phyloP scores from a whole-genome alignment of 2,797 vertebrate species.

The Phalloptychus januarius region DNA sequence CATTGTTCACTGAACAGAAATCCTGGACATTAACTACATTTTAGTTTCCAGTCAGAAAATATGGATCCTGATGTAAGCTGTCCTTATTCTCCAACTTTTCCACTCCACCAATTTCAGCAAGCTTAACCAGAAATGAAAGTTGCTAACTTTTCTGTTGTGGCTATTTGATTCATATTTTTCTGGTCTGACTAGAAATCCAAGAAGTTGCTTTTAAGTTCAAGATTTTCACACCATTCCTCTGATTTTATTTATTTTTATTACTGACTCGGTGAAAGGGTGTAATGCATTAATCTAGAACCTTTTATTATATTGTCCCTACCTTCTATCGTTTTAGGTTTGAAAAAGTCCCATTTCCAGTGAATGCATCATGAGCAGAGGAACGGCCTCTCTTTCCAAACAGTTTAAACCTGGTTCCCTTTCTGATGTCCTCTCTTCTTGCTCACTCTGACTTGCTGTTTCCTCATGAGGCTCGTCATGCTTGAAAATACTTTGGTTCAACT shows the following conservation, averaged over 20 bases:
- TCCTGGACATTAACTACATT: neutral
- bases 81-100: neutral
- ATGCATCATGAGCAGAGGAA: neutral
- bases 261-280: neutral
- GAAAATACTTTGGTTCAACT: constrained; percentile 27
- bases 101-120: too few species aligned
- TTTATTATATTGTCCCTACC: neutral
- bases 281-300: too few species aligned
- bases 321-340: neutral
- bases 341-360: neutral
- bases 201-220: neutral
- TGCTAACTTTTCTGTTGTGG: neutral
- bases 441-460: constrained; percentile 22
- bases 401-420: constrained; percentile 45
- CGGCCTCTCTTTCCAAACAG: constrained; percentile 15
- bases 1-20: neutral
- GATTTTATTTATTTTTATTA: neutral
- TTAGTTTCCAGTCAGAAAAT: neutral
- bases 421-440: constrained; percentile 19
- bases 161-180: neutral
- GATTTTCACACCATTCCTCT: neutral
- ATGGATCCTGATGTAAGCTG: neutral
- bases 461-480: constrained; percentile 26
- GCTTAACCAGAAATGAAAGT: neutral
- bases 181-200: too few species aligned